Base-by-base conservation (phyloP, 2,888 invertebrate species). In the Baronia brevicornis region DNA sequence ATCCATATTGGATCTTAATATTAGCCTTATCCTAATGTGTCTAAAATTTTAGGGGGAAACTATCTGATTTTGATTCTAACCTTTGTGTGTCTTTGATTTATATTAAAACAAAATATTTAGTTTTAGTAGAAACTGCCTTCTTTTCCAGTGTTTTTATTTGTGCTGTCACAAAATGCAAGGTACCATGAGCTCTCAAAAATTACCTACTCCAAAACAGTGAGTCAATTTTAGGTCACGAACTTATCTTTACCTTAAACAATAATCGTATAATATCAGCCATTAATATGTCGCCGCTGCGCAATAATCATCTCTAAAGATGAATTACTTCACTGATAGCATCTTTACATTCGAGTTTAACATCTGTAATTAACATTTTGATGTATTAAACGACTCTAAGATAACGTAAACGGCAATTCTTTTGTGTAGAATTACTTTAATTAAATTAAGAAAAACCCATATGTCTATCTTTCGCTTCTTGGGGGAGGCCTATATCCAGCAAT, bases 251-350 rank as follows among this genome's bases (percentile, higher is more conserved):
- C 17, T 24, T 9, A 32, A 24, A 32, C 20, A 20, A 32, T 32
- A 26, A 32, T 10, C 26, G 5, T 15, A 10, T 14, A 32, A 14
- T 9, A 10, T 7, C 7, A 26, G 29, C 10, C 21, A 15, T 32
- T 11, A 21, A 26, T 7, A 21, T 26, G 32, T 25, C 32, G 20
- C 14, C 4, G n/a, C n/a, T 10, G n/a, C 26, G 20, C 20, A 14
- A 21, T 32, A 13, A 5, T 15, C 14, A n/a, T 10, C 29, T 9
- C 5, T 9, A 1, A 9, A 29, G 28, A 35, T 35, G 35, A 35
- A 25, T 29, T 29, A 35, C 15, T 14, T 5, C 12, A 20, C 25
- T 29, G 35, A 35, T 35, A 18, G 26, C 14, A 35, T 35, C 29
- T 13, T 7, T 8, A 34, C 8, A 17, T 29, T 25, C 25, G 29